These are phyloP conservation scores for Calidris pugnax DNA, from an alignment of 2,113 vertebrate genomes.

Conservation along the genomic window DNA sequence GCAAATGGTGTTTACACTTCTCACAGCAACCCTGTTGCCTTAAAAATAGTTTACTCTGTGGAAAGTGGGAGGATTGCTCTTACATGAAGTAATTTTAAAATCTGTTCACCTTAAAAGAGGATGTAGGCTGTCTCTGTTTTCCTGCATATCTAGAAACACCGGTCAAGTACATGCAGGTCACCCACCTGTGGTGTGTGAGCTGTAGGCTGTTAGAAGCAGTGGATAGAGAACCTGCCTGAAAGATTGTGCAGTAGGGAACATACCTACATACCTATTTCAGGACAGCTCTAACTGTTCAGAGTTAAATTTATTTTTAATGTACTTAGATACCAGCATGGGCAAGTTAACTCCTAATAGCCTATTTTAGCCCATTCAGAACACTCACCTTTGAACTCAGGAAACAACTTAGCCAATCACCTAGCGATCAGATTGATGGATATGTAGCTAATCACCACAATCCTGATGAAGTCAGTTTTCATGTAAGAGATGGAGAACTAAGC, in stretches of 20 bases:
- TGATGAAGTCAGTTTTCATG: not conserved
- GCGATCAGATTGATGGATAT: not conserved
- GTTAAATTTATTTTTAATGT: not conserved
- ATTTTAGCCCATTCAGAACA: not conserved
- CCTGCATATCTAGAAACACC: not conserved
- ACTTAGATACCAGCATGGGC: not conserved
- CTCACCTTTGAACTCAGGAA: not conserved
- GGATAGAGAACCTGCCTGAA: not conserved
- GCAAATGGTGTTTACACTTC: not conserved
- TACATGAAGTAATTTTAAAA: not conserved
- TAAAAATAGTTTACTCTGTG: not conserved
- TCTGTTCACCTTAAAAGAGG: not conserved
- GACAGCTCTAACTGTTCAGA: not conserved
- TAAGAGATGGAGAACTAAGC: not conserved
- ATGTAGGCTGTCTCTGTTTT: not conserved
- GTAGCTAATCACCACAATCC: not conserved
- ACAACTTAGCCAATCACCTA: not conserved
- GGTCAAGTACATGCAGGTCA: not conserved
- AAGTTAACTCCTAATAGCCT: not conserved
- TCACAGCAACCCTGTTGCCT: not conserved
- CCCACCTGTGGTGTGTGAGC: not conserved
- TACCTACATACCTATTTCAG: not conserved
- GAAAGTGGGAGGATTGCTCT: not conserved
- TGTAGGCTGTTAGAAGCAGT: not conserved
- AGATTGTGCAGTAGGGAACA: not conserved